phyloP scores from a whole-genome alignment of 2,888 invertebrate genomes.

The Agrilus biguttatus region DNA sequence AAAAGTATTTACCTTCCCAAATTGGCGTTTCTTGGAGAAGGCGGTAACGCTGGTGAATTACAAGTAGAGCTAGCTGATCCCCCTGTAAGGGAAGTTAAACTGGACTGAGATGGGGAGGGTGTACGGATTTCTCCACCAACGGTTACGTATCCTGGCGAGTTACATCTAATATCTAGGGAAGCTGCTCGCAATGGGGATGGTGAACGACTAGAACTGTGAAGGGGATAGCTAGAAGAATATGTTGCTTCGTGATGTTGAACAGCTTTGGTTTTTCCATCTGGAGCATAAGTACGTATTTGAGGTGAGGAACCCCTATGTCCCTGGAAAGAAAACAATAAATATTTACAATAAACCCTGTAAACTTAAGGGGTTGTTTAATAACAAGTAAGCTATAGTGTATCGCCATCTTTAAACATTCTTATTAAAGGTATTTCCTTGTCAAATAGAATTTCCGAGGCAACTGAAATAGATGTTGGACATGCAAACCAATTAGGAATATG shows the following conservation, averaged over 20 bases:
- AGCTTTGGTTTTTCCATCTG: conserved; percentile 53
- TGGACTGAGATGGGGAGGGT: conserved; percentile 55
- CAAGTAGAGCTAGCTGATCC: conserved; percentile 28
- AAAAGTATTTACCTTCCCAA: conserved; percentile 1
- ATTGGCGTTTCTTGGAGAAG: conserved; percentile 16
- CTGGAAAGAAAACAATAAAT: conserved; percentile 22
- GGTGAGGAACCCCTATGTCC: conserved; percentile 72
- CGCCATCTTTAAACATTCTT: neutral
- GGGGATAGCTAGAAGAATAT: conserved; percentile 25
- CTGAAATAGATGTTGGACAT: too few relatives aligned
- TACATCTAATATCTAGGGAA: conserved; percentile 59
- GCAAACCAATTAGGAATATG: too few relatives aligned
- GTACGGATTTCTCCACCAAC: conserved; percentile 34
- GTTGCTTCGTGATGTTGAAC: conserved; percentile 24
- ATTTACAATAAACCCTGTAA: neutral
- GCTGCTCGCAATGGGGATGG: conserved; percentile 68
- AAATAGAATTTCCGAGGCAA: too few relatives aligned
- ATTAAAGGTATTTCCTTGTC: too few relatives aligned
- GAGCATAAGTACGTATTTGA: conserved; percentile 70
- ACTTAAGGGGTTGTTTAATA: neutral
- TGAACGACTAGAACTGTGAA: conserved; percentile 45
- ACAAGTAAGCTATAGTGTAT: too few relatives aligned
- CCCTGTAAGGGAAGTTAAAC: conserved; percentile 48
- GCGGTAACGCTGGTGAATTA: conserved; percentile 24
- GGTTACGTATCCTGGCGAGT: conserved; percentile 34